These are phyloP conservation scores for Zoanthus sansibaricus DNA, from an alignment of 92 coral and sea anemone species.

Conservation along the genomic window DNA sequence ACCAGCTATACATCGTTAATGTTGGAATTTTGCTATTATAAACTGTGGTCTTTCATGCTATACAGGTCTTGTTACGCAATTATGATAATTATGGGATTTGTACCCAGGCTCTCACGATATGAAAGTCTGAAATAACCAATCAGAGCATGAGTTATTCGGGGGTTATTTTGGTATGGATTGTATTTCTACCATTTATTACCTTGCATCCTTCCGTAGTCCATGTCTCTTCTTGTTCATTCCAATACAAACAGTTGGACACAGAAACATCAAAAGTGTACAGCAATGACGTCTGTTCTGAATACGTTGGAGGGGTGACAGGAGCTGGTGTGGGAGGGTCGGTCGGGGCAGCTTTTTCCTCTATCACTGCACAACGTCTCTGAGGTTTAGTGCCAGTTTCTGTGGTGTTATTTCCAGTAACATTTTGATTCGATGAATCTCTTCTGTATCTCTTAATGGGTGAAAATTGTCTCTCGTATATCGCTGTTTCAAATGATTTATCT, in stretches of 20 bases:
- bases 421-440: background rate
- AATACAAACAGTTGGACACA: slow-evolving; percentile 76
- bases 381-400: slow-evolving; percentile 1
- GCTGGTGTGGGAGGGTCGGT: slow-evolving; percentile 64
- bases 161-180: too few species aligned
- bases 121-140: too few species aligned
- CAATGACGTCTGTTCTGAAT: slow-evolving; percentile 39
- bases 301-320: slow-evolving; percentile 60
- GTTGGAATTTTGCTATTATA: too few species aligned
- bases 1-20: too few species aligned
- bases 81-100: too few species aligned
- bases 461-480: background rate
- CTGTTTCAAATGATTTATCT: background rate
- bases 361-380: slow-evolving; percentile 48
- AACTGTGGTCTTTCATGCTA: too few species aligned
- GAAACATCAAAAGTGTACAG: slow-evolving; percentile 67
- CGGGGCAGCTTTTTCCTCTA: slow-evolving; percentile 75
- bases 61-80: too few species aligned
- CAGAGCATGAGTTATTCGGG: too few species aligned
- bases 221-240: slow-evolving; percentile 63
- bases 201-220: slow-evolving; percentile 90
- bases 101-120: too few species aligned
- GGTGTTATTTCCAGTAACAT: background rate
- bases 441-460: background rate
- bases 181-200: slow-evolving; percentile 49